Percentiles rank a stretch among this genome's conserved stretches.
Conservation (phyloP, 35 echinoderm and acorn worm genomes). For the Lytechinus pictus region DNA sequence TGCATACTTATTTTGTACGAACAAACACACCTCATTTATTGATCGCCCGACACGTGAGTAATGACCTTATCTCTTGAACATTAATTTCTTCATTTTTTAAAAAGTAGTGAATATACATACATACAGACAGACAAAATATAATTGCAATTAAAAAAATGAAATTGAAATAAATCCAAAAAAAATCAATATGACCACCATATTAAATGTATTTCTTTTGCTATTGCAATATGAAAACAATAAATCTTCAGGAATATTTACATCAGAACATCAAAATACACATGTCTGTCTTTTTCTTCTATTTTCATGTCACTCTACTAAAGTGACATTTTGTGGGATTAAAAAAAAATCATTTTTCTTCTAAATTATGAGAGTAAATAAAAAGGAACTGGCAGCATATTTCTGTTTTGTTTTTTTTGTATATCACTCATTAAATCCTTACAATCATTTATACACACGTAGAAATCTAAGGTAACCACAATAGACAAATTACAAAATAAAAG, state of each 20-base stretch:
- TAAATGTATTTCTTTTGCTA: constrained; percentile 42
- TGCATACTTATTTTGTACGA: background rate
- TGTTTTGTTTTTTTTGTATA: background rate
- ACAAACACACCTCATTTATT: background rate
- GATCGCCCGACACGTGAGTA: background rate
- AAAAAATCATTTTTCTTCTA: background rate
- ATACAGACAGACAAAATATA: constrained; percentile 28
- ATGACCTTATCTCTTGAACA: background rate
- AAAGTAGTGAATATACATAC: constrained; percentile 48
- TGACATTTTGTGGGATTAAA: background rate
- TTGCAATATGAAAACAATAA: constrained; percentile 46
- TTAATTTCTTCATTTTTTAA: constrained; percentile 17
- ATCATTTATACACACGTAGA: background rate
- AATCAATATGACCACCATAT: background rate
- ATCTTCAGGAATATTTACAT: constrained; percentile 50
- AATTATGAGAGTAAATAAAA: background rate
- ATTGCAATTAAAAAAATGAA: constrained; percentile 19
- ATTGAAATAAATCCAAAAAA: background rate
- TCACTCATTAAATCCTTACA: background rate
- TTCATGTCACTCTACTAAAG: background rate
- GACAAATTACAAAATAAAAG: background rate
- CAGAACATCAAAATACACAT: background rate
- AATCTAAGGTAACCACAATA: background rate
- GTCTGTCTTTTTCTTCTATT: background rate
- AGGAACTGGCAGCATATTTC: constrained; percentile 46